These are phyloP conservation scores for Willowsia nigromaculata DNA, from an alignment of 2,888 invertebrate species.

Conservation along the genomic window DNA sequence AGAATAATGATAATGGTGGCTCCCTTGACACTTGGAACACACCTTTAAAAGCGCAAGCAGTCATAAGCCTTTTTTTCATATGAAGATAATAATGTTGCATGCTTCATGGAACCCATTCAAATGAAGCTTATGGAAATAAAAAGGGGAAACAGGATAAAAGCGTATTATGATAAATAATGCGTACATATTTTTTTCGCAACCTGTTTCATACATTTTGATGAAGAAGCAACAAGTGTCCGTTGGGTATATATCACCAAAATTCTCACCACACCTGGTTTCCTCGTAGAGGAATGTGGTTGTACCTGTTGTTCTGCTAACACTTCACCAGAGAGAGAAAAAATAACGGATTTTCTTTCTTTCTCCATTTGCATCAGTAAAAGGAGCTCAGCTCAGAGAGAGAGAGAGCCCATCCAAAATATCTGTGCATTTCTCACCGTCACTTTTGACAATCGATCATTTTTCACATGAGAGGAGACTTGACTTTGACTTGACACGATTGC, in stretches of 20 bases:
- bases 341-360: constrained; percentile 22
- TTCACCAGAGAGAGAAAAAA: not conserved
- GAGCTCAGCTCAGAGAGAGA: too few species aligned
- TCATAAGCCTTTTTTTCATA: not conserved
- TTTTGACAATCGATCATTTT: constrained; percentile 66
- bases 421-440: constrained; percentile 41
- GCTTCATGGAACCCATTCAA: constrained; percentile 25
- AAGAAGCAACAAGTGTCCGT: constrained; percentile 46
- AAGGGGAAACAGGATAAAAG: not conserved
- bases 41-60: constrained; percentile 37
- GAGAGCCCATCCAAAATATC: not conserved
- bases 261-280: constrained; percentile 31
- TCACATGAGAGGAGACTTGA: constrained; percentile 59
- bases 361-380: not conserved
- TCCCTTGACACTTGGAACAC: constrained; percentile 44
- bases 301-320: not conserved
- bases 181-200: constrained; percentile 30
- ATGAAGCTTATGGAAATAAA: constrained; percentile 3
- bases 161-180: constrained; percentile 21
- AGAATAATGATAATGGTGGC: constrained; percentile 38
- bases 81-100: not conserved
- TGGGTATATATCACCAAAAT: constrained; percentile 44
- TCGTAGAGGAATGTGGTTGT: constrained; percentile 13
- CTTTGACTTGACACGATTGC: constrained; percentile 50
- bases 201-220: not conserved